Base-by-base conservation (phyloP, 1,140 invertebrate species). In the Potamilus streckersoni region DNA sequence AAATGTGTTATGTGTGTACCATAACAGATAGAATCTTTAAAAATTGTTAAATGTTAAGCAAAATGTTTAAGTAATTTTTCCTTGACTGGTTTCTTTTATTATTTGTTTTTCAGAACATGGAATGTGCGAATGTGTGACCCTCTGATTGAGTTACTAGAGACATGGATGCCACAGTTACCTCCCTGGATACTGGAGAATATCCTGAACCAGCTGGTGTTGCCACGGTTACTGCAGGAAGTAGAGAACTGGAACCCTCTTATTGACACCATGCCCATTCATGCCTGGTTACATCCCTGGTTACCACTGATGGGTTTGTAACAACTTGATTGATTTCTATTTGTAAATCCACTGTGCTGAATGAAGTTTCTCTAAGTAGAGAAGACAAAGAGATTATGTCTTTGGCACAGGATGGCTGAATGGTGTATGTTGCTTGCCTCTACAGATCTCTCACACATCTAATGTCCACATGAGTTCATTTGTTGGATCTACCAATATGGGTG, bases 281-380 rank as follows among this genome's bases (percentile, higher is more conserved):
- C 94, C 13, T 99, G 98, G 98, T 93, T 99, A 73, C 94, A 98
- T 90, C 98, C 98, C 0, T 99, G 98, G 98, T 91, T 96, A 60
- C 93, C 94, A 13, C 87, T 95, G 31, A 92, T 97, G 88, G 92
- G 93, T 93, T 90, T 62, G 80, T 78, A 56, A 23, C n/a, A 19
- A 62, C 60, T 62, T 19, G 3, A 19, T 20, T 63, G 13, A 38
- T 38, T 38, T 38, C 38, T 38, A 38, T 38, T 38, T 38, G 38
- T 38, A 38, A 38, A 4, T 6, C 8, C 38, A 38, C 1, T 38
- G 38, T 38, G 38, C 38, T 38, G 38, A 8, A 38, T 38, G 38
- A 38, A 6, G 38, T 38, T 38, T 4, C 38, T 38, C 4, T 38
- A 38, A 4, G 8, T 38, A 38, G 8, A 38, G 38, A 38, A 38